phyloP scores from a whole-genome alignment of 2,888 invertebrate genomes.

The Lysandra coridon region DNA sequence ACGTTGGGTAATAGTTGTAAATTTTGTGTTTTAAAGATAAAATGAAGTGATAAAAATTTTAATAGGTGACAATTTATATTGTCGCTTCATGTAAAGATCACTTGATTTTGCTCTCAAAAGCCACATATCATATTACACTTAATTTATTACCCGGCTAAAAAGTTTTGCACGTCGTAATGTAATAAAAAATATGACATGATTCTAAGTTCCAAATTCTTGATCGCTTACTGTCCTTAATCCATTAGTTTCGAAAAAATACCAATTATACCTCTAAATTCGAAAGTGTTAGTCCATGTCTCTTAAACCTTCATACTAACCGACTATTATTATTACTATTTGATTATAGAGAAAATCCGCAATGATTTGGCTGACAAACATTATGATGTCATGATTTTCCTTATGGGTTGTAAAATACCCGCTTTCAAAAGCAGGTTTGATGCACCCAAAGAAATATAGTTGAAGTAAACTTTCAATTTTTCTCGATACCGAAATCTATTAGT shows the following conservation, averaged over 20 bases:
- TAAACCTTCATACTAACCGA: too few relatives aligned
- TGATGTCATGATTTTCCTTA: too few relatives aligned
- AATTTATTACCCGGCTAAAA: background rate
- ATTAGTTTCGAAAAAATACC: too few relatives aligned
- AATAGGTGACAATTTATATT: slow-evolving; percentile 1
- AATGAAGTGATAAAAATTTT: slow-evolving; percentile 16
- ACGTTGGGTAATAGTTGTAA: background rate
- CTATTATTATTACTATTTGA: too few relatives aligned
- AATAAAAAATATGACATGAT: background rate
- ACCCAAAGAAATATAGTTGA: too few relatives aligned
- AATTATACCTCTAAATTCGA: too few relatives aligned
- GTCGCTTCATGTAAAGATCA: slow-evolving; percentile 10
- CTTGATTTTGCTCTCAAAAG: slow-evolving; percentile 4
- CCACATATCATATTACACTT: slow-evolving; percentile 8
- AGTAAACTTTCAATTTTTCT: background rate
- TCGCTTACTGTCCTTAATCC: too few relatives aligned
- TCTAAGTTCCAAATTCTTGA: background rate
- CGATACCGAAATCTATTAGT: background rate
- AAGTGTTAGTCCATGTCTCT: too few relatives aligned
- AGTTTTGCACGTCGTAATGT: background rate
- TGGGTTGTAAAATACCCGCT: too few relatives aligned
- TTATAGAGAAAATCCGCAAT: too few relatives aligned
- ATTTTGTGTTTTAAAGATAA: slow-evolving; percentile 13
- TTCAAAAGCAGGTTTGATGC: too few relatives aligned
- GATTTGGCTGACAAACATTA: too few relatives aligned